Conservation (phyloP, 2,113 vertebrate species). For the Neogobius melanostomus region DNA sequence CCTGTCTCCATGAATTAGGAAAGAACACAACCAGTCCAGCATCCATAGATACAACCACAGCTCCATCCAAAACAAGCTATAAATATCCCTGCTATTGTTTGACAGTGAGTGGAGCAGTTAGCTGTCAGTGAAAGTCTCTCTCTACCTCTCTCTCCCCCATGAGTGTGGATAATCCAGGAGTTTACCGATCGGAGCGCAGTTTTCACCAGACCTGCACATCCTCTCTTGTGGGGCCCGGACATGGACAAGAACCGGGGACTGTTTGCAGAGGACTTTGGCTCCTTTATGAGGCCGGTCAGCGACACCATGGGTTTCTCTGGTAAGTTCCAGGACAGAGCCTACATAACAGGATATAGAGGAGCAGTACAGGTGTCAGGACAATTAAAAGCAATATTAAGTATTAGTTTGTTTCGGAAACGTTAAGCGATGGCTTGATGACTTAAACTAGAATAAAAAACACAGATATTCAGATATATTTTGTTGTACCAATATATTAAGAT, state of each 20-base stretch:
- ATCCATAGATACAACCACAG: background rate
- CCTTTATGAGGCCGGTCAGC: conserved; percentile 83
- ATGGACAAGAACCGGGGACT: conserved; percentile 91
- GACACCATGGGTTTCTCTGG: conserved; percentile 87
- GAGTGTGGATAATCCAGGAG: conserved; percentile 81
- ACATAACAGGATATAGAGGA: background rate
- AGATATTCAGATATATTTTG: background rate
- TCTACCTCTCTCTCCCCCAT: conserved; percentile 65
- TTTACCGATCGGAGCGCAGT: conserved; percentile 83
- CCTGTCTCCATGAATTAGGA: conserved; percentile 8
- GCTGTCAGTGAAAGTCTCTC: conserved; percentile 18
- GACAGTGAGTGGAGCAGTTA: background rate
- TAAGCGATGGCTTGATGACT: background rate
- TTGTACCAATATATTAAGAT: background rate
- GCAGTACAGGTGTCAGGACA: background rate
- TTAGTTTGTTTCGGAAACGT: background rate
- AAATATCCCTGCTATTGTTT: conserved; percentile 10
- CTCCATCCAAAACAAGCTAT: background rate
- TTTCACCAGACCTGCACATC: conserved; percentile 81
- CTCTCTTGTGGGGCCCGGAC: conserved; percentile 76
- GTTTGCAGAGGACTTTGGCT: conserved; percentile 87
- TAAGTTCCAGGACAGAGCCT: conserved; percentile 56
- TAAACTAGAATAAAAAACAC: background rate
- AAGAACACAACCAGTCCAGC: background rate
- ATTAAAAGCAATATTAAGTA: background rate